Evolutionary conservation across 23 tunicate genomes (phyloP), one percentile per base, ranked within the genome.

Genomic region (Trididemnum clinides): DNA sequence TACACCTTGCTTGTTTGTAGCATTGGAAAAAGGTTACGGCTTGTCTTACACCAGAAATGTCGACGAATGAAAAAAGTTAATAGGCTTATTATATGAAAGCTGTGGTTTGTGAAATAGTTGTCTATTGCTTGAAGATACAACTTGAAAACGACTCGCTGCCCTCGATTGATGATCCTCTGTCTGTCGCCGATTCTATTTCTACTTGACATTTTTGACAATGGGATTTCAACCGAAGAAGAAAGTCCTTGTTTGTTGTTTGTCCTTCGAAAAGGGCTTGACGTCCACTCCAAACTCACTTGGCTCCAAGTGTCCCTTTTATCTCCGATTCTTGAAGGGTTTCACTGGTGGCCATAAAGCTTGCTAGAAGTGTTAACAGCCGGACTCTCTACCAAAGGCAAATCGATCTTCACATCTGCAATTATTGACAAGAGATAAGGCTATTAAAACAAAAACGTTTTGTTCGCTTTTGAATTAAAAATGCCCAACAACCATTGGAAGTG

Each of bases 151-250:
- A 58, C 36, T 65, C 35, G 58, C 75, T 65, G 64, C 90, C 84
- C 82, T 64, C 34, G 39, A 63, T 26, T 64, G 78, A 64, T 77
- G 78, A 86, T 86, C 90, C 65, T 36, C 78, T 65, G 77, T 84
- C 78, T 64, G 64, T 28, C 51, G 15, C 63, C 66, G 63, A 0
- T 39, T 78, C 64, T 64, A 71, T 33, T 36, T 33, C 58, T 73
- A 33, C 82, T 74, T 72, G 28, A 33, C 34, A 36, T 37, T 35
- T 74, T 7, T 57, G 12, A 5, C 66, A 54, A 85, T 51, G 33
- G 69, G 72, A 85, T 51, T 32, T 35, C 66, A 31, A 49, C 44
- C 34, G 36, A 30, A 34, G 39, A 28, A n/a, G 80, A 57, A 20
- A 59, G 7, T 26, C 22, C 64, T 63, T 77, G 90, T 77, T 86